Conservation (phyloP, 2,113 vertebrate species). For the Misgurnus mizolepis region DNA sequence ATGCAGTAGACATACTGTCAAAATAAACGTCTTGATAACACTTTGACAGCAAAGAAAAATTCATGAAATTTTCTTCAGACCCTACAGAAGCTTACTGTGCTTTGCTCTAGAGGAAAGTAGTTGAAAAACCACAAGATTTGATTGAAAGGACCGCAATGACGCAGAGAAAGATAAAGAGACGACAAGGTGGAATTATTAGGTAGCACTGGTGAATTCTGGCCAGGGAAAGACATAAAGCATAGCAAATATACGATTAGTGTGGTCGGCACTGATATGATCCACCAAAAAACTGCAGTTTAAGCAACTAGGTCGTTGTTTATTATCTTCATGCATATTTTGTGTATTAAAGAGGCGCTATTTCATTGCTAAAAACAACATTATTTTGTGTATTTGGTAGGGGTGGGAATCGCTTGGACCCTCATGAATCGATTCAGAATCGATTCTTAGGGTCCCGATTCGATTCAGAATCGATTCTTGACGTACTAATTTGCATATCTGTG, state of each 20-base stretch:
- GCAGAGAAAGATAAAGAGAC: conserved; percentile 14
- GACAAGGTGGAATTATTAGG: conserved; percentile 24
- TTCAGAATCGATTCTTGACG: too few species aligned
- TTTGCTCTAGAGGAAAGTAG: neutral
- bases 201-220: conserved; percentile 3
- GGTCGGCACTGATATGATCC: neutral
- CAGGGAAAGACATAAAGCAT: conserved; percentile 33
- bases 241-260: conserved; percentile 17
- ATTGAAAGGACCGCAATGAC: conserved; percentile 5
- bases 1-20: conserved; percentile 4
- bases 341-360: neutral
- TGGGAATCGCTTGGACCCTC: too few species aligned
- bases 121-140: neutral
- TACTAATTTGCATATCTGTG: too few species aligned
- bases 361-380: neutral
- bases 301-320: conserved; percentile 10
- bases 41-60: too few species aligned
- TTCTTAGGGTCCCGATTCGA: too few species aligned
- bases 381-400: too few species aligned
- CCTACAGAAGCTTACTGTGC: too few species aligned
- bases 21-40: neutral
- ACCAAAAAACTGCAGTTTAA: conserved; percentile 25
- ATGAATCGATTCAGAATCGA: too few species aligned
- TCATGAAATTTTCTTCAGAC: too few species aligned
- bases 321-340: neutral